Evolutionary conservation across 2,888 invertebrate species (phyloP).

Genomic region (Cephus spinipes): DNA sequence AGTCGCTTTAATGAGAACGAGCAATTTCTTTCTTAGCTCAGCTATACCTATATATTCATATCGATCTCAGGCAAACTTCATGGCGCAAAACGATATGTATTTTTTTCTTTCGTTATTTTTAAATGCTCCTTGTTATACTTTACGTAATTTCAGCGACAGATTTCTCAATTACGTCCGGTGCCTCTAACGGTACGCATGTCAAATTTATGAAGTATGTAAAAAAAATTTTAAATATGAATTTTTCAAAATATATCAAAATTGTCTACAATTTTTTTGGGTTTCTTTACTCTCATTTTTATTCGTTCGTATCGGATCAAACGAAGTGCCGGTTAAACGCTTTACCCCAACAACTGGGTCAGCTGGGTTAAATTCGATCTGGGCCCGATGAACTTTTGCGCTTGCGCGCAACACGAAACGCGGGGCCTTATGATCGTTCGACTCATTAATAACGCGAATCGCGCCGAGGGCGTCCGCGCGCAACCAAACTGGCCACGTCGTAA

Average conservation of each 20-base stretch:
- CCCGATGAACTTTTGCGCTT: constrained; percentile 6
- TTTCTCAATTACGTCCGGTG: not conserved
- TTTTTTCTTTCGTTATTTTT: not conserved
- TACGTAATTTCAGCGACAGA: not conserved
- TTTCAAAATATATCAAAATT: not conserved
- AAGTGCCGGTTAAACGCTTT: not conserved
- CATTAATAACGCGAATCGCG: constrained; percentile 6
- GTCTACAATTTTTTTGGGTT: not conserved
- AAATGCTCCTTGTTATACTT: not conserved
- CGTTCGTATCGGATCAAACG: not conserved
- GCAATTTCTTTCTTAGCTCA: constrained; percentile 2
- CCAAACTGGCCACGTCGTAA: not conserved
- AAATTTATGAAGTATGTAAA: not conserved
- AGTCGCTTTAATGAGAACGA: constrained; percentile 4
- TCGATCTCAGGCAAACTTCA: not conserved
- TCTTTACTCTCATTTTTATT: not conserved
- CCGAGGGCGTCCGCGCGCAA: constrained; percentile 1
- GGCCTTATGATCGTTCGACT: not conserved
- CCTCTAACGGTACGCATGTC: not conserved
- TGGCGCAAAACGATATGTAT: not conserved
- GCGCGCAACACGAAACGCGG: not conserved
- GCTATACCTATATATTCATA: not conserved
- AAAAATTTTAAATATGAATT: not conserved
- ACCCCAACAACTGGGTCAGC: not conserved
- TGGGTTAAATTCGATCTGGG: constrained; percentile 3